Evolutionary conservation across 2,797 vertebrate species (phyloP).

Genomic region (Xerus rutilus): DNA sequence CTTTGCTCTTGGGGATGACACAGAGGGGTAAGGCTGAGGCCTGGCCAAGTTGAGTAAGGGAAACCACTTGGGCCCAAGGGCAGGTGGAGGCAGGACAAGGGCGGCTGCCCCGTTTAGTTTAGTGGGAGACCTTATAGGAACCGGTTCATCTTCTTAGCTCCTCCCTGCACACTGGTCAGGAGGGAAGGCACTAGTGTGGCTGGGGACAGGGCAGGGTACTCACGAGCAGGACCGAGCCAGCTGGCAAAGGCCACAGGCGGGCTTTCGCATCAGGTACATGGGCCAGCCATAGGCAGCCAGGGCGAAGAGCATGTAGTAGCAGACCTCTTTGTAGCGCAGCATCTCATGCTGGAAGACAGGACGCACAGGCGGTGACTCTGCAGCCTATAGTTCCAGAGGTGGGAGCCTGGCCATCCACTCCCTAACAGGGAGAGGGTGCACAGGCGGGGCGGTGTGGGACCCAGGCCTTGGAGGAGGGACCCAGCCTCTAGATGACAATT

Average conservation of each 20-base stretch:
- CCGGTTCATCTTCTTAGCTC: not conserved
- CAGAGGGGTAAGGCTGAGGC: not conserved
- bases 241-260: slow-evolving; percentile 96
- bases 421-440: not conserved
- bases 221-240: slow-evolving; percentile 98
- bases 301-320: slow-evolving; percentile 99
- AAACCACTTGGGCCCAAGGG: accelerated
- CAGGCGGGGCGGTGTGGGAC: not conserved
- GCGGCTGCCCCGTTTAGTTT: not conserved
- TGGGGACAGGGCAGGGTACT: slow-evolving; percentile 85
- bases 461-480: not conserved
- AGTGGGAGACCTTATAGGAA: accelerated
- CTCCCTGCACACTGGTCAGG: accelerated
- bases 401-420: not conserved
- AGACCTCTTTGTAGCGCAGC: slow-evolving; percentile 98
- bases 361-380: not conserved
- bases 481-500: not conserved
- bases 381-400: not conserved
- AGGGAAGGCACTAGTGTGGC: not conserved
- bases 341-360: slow-evolving; percentile 94
- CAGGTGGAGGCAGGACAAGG: accelerated
- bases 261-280: slow-evolving; percentile 99
- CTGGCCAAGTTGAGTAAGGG: not conserved
- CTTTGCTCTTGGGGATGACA: accelerated
- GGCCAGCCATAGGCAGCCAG: slow-evolving; percentile 99